phyloP scores from a whole-genome alignment of 92 coral and sea anemone genomes.

The Porites cylindrica region DNA sequence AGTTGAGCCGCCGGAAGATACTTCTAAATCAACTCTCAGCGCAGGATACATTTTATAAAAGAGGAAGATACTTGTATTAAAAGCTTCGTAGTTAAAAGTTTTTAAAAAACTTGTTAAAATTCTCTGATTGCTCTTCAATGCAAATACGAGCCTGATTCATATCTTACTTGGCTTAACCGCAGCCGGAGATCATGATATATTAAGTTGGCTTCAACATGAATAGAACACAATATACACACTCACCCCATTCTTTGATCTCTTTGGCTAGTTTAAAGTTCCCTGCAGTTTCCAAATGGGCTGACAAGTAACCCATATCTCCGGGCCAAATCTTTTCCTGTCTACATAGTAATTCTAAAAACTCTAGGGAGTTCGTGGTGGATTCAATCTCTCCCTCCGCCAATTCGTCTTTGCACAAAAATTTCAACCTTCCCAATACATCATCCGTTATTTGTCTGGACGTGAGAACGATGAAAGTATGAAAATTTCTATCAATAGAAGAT shows the following conservation, averaged over 20 bases:
- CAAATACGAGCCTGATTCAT: too few relatives aligned
- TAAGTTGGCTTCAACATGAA: neutral
- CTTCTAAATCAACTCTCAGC: too few relatives aligned
- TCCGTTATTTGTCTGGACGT: neutral
- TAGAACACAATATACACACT: neutral
- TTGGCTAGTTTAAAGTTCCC: neutral
- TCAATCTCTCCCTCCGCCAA: neutral
- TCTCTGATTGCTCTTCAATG: too few relatives aligned
- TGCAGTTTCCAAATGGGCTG: neutral
- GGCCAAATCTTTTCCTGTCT: neutral
- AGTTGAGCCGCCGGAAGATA: too few relatives aligned
- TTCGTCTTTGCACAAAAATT: neutral
- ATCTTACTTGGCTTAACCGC: too few relatives aligned
- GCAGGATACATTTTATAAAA: too few relatives aligned
- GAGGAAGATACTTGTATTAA: too few relatives aligned
- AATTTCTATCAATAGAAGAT: neutral
- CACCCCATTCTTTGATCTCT: neutral
- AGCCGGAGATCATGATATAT: neutral
- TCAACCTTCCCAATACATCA: neutral
- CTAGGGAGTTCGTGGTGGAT: neutral
- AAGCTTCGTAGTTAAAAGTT: too few relatives aligned
- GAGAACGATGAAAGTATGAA: neutral
- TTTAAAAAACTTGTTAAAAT: too few relatives aligned
- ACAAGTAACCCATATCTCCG: neutral
- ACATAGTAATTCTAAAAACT: neutral